Conservation (phyloP, 2,113 vertebrate genomes). For the Atractosteus spatula region DNA sequence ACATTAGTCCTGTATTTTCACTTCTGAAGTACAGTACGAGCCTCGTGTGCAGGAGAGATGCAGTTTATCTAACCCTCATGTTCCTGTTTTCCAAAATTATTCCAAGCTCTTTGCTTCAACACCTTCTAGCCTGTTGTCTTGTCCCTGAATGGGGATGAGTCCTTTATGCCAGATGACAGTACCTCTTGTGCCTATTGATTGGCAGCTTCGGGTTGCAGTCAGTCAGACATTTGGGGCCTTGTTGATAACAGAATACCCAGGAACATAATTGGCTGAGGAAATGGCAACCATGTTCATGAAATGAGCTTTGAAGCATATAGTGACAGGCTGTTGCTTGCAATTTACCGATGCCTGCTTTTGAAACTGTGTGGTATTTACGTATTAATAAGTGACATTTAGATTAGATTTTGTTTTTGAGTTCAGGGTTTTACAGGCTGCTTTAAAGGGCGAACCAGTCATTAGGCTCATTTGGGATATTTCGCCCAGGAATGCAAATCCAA, state of each 20-base stretch:
- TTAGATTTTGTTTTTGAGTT: not conserved
- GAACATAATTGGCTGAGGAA: slow-evolving; percentile 18
- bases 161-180: slow-evolving; percentile 29
- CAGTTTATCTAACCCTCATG: not conserved
- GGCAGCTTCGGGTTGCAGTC: slow-evolving; percentile 31
- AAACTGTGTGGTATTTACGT: not conserved
- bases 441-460: too few species aligned
- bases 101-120: slow-evolving; percentile 25
- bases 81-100: not conserved
- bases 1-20: too few species aligned
- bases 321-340: slow-evolving; percentile 6
- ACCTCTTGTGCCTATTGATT: slow-evolving; percentile 33
- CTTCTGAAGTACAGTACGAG: too few species aligned
- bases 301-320: slow-evolving; percentile 14
- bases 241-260: slow-evolving; percentile 24
- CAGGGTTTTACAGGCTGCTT: not conserved
- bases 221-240: slow-evolving; percentile 17
- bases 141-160: slow-evolving; percentile 25
- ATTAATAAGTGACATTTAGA: not conserved
- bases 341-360: slow-evolving; percentile 17
- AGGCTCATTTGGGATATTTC: too few species aligned
- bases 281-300: slow-evolving; percentile 25
- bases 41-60: slow-evolving; percentile 30
- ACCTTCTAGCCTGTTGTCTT: slow-evolving; percentile 24
- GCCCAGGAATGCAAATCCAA: too few species aligned